These are phyloP conservation scores for Lagorchestes hirsutus DNA, from an alignment of 2,797 vertebrate species.

Conservation along the genomic window DNA sequence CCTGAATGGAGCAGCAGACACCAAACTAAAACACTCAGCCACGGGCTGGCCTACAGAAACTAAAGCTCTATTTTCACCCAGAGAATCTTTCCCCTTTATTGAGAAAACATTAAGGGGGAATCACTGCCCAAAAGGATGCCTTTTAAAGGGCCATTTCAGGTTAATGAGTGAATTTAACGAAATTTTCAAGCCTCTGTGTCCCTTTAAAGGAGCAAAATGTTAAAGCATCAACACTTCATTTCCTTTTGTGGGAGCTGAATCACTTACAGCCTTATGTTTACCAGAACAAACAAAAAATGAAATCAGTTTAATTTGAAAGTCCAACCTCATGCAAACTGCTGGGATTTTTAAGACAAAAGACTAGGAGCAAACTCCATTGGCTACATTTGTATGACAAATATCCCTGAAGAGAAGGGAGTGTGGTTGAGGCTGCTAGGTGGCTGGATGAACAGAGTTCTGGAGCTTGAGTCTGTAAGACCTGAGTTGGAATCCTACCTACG, in stretches of 20 bases:
- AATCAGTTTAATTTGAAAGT: conserved; percentile 69
- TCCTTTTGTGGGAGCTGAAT: conserved; percentile 48
- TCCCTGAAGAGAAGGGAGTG: conserved; percentile 23
- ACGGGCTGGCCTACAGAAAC: conserved; percentile 58
- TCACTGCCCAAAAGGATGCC: conserved; percentile 61
- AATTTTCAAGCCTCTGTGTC: conserved; percentile 52
- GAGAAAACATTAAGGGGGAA: conserved; percentile 74
- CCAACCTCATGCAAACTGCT: conserved; percentile 50
- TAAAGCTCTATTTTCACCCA: conserved; percentile 46
- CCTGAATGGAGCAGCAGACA: conserved; percentile 80
- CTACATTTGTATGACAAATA: background rate
- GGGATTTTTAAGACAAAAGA: conserved; percentile 46
- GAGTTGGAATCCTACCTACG: background rate
- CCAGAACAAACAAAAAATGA: conserved; percentile 55
- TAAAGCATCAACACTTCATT: conserved; percentile 42
- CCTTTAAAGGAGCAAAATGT: conserved; percentile 42
- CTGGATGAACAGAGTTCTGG: background rate
- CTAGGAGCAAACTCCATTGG: conserved; percentile 21
- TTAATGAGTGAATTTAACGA: background rate
- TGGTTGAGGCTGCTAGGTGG: background rate
- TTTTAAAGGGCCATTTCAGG: conserved; percentile 57
- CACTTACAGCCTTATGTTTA: conserved; percentile 22
- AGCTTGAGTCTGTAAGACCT: background rate
- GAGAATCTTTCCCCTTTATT: conserved; percentile 47
- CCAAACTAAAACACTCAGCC: conserved; percentile 86